Evolutionary conservation across 2,888 invertebrate genomes (phyloP).

Genomic region (Drosophila melanosoma): DNA sequence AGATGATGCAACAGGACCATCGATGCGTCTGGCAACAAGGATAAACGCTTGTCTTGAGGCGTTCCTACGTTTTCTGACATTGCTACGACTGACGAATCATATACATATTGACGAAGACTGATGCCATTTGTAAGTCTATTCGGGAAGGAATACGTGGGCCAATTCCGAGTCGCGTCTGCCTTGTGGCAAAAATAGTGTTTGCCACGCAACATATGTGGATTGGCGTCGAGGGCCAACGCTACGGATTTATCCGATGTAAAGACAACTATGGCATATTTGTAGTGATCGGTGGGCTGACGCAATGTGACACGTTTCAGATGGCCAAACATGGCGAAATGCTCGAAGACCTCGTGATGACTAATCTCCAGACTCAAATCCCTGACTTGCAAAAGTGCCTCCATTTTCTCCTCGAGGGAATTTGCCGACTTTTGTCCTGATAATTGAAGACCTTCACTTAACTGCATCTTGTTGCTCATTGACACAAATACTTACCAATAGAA

Average conservation of each 20-base stretch:
- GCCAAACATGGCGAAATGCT: slow-evolving; percentile 28
- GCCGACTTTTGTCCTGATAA: not conserved
- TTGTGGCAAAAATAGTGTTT: slow-evolving; percentile 20
- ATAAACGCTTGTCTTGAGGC: not conserved
- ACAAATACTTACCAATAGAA: not conserved
- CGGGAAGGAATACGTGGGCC: not conserved
- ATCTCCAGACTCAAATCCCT: slow-evolving; percentile 16
- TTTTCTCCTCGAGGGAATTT: not conserved
- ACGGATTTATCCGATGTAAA: slow-evolving; percentile 1
- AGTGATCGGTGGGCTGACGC: slow-evolving; percentile 8
- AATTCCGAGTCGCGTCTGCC: not conserved
- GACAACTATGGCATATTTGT: slow-evolving; percentile 24
- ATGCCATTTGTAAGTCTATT: not conserved
- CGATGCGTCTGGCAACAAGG: slow-evolving; percentile 8
- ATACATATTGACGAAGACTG: slow-evolving; percentile 7
- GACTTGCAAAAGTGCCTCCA: slow-evolving; percentile 18
- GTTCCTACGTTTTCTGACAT: no score
- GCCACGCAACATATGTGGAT: slow-evolving; percentile 30
- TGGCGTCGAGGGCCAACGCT: slow-evolving; percentile 5
- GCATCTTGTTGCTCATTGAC: not conserved
- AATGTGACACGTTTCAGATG: slow-evolving; percentile 21
- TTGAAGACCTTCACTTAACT: not conserved
- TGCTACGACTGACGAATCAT: not conserved
- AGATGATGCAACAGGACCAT: slow-evolving; percentile 9
- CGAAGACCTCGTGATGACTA: slow-evolving; percentile 20